These are phyloP conservation scores for Diadophis punctatus DNA, from an alignment of 2,113 vertebrate species.

Conservation along the genomic window DNA sequence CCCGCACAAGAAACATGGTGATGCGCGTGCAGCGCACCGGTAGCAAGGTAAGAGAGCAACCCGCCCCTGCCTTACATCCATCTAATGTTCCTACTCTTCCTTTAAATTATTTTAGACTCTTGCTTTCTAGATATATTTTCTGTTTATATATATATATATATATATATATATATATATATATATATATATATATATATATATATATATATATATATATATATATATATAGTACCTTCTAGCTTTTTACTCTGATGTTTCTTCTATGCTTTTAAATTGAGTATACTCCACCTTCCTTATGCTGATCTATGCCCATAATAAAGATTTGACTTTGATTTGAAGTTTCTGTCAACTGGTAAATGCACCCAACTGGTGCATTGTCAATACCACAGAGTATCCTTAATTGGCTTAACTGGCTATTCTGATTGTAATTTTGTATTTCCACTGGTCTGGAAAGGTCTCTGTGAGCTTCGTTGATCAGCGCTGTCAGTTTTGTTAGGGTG, in stretches of 20 bases:
- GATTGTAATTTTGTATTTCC: background rate
- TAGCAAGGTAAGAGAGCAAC: no score
- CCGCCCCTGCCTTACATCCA: background rate
- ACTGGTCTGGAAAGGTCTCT: background rate
- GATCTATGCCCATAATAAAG: background rate
- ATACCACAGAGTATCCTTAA: background rate
- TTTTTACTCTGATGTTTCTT: background rate
- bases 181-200: no score
- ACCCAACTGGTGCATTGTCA: background rate
- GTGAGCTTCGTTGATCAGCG: background rate
- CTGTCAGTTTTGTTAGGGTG: slow-evolving; percentile 13
- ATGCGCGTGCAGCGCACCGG: no score
- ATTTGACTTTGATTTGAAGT: background rate
- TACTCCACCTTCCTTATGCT: background rate
- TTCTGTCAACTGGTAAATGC: background rate
- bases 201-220: no score
- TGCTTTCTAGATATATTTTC: background rate
- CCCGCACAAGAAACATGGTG: no score
- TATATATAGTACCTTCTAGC: background rate
- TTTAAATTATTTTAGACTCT: background rate
- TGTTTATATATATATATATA: background rate
- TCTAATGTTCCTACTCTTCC: background rate
- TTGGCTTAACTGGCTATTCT: background rate
- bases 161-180: no score
- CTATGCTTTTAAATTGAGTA: background rate